Percentiles rank a stretch among this genome's conserved stretches.
Evolutionary conservation across 2,888 invertebrate species (phyloP).

Genomic region (Melipona bicolor): DNA sequence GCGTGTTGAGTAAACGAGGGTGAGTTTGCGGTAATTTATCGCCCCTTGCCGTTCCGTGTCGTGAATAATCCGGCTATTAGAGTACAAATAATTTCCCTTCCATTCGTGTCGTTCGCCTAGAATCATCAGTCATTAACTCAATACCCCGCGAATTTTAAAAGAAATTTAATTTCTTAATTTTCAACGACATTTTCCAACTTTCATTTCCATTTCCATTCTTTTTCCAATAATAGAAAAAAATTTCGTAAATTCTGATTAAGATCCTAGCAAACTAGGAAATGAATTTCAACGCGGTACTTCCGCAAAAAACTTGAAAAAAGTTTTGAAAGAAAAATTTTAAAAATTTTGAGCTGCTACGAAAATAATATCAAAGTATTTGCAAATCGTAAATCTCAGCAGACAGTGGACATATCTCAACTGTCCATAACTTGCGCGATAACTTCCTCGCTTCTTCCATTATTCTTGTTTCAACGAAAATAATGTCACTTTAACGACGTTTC

Average conservation of each 20-base stretch:
- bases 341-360: neutral
- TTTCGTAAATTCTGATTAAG: no score
- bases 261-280: no score
- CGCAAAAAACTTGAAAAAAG: neutral
- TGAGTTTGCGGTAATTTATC: constrained; percentile 59
- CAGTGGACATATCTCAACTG: neutral
- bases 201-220: no score
- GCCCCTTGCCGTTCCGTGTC: constrained; percentile 6
- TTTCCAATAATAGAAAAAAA: no score
- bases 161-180: no score
- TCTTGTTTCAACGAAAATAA: neutral
- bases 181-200: no score
- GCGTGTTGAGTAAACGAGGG: constrained; percentile 42
- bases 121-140: neutral
- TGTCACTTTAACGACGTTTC: neutral
- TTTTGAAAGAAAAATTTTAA: neutral
- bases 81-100: neutral
- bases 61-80: constrained; percentile 4
- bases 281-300: no score
- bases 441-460: neutral
- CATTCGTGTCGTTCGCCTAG: neutral
- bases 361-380: neutral
- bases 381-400: no score
- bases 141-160: neutral
- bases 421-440: neutral